Evolutionary conservation across 1,140 invertebrate genomes (phyloP), one percentile per base, ranked within the genome.

Genomic region (Popillia japonica): DNA sequence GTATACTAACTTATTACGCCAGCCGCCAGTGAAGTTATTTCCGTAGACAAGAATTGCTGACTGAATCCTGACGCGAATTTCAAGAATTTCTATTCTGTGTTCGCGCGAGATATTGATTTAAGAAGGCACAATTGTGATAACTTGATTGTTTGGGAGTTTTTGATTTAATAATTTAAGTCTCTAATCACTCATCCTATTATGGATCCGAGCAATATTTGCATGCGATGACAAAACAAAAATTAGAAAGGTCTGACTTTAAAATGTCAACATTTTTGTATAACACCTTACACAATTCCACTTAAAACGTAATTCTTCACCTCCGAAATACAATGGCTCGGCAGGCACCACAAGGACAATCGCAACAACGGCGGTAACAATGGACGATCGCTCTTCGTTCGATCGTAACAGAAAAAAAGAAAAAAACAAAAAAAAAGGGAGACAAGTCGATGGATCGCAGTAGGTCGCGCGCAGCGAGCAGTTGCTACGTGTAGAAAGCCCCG

Each of bases 1-100:
- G 61, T 68, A 34, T 22, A 22, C 61, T 27, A 68, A 68, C 61
- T 68, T 68, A 68, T 68, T 23, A 34, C 61, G 23, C 6, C 22
- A 2, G 61, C 14, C 22, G 22, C 7, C 2, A 68, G 10, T 68
- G 61, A 34, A 68, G 48, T 55, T 55, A n/a, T 55, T 55, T 55
- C 27, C 27, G 61, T 23, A n/a, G 14, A 61, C 44, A 22, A 8
- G 59, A 20, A 61, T 68, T 20, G 61, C 61, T 17, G 48, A 55
- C 14, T 55, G 10, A 55, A 55, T 55, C 17, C 48, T 55, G 48
- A 55, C 48, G 48, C 48, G 48, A 55, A 17, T 55, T 55, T 55
- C 14, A 6, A n/a, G 17, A 55, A 17, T n/a, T 55, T 17, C 14
- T 17, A 17, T 55, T 55, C n/a, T n/a, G n/a, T 55, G 6, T 55